These are phyloP conservation scores for Xerus inauris DNA, from an alignment of 2,113 vertebrate species.

Conservation along the genomic window DNA sequence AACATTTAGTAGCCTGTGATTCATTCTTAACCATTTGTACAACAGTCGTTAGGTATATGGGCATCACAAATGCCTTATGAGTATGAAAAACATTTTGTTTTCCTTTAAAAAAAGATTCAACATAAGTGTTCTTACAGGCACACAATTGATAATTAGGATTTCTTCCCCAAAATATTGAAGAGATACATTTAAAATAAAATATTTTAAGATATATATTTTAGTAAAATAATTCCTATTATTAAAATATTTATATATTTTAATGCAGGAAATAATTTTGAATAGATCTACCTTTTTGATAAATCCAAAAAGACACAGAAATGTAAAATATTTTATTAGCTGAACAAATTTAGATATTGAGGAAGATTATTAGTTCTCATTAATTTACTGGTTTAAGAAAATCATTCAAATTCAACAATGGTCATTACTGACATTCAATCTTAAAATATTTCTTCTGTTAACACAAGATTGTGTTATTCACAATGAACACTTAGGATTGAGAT, in stretches of 20 bases:
- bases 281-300: not conserved
- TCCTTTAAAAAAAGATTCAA: not conserved
- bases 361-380: not conserved
- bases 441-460: not conserved
- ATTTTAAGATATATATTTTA: not conserved
- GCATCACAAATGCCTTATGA: not conserved
- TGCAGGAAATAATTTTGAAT: not conserved
- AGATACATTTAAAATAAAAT: not conserved
- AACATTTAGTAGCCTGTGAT: not conserved
- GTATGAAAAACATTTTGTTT: not conserved
- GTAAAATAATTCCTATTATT: not conserved
- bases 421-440: not conserved
- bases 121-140: not conserved
- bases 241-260: not conserved
- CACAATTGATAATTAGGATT: not conserved
- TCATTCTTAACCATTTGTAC: not conserved
- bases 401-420: not conserved
- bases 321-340: not conserved
- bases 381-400: not conserved
- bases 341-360: not conserved
- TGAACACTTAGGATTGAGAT: not conserved
- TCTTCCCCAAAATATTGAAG: not conserved
- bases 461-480: not conserved
- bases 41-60: not conserved
- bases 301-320: not conserved